Evolutionary conservation across 2,797 vertebrate species (phyloP), one percentile per base, ranked within the genome.

Genomic region (Paratrypauchen microcephalus): DNA sequence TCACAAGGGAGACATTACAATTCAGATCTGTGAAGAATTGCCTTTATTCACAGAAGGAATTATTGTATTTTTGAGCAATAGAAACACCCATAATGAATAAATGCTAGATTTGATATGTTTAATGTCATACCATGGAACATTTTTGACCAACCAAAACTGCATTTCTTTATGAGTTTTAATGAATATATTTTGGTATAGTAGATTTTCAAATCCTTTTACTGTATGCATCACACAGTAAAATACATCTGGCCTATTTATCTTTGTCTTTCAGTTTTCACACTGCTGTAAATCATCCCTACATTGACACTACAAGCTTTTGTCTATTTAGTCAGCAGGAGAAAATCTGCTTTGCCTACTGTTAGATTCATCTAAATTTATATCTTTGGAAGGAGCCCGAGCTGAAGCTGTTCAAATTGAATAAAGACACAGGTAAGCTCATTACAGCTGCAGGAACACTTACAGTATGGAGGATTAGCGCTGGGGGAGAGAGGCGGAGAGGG

Each of bases 401-500:
- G 71, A 70, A 18, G 80, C 82, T 77, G 68, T 72, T 82, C 54
- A 84, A 80, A 85, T 87, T 84, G 72, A 87, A 86, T 86, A 83
- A 88, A 84, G 76, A 81, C 76, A 82, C 77, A 86, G 84, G 85
- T 90, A 88, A 89, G 86, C 85, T 86, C 64, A 83, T 89, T 87
- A 89, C 72, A 69, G 81, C 78, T 78, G 71, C 82, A 81, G 79
- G 72, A 79, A 77, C 69, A 71, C 67, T 68, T 69, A 70, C 77
- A 75, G 78, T 80, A 76, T 69, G 67, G 73, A 72, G 77, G 83
- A 86, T 85, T 83, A 78, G 82, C 81, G 65, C 62, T 24, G 32
- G 55, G 68, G 66, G 66, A 18, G 57, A 24, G 64, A 61, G 54
- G 62, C 24, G 67, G 56, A 32, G 56, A 56, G n/a, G 78, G 72